Evolutionary conservation across 2,888 invertebrate species (phyloP).

Genomic region (Lithosia quadra): DNA sequence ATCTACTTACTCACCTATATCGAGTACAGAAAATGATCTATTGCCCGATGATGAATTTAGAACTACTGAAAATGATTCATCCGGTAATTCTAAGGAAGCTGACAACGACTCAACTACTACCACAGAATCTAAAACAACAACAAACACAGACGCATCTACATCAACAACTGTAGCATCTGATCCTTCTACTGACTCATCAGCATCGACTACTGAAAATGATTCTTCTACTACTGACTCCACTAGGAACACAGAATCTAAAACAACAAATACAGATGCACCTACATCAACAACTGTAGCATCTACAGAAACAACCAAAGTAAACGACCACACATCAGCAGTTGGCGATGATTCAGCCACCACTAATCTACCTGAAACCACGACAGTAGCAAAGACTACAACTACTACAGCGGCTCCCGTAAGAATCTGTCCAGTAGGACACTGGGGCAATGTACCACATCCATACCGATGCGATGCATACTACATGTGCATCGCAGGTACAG

Average conservation of each 20-base stretch:
- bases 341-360: neutral
- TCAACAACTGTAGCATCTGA: neutral
- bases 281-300: neutral
- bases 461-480: constrained; percentile 33
- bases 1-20: neutral
- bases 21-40: neutral
- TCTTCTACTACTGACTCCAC: neutral
- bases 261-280: neutral
- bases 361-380: constrained; percentile 7
- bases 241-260: constrained; percentile 11
- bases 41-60: neutral
- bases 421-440: constrained; percentile 13
- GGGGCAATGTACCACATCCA: constrained; percentile 6
- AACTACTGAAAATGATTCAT: neutral
- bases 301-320: neutral
- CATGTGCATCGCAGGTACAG: constrained; percentile 35
- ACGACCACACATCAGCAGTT: neutral
- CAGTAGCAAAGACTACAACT: constrained; percentile 6
- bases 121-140: neutral
- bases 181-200: no score
- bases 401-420: neutral
- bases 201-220: neutral
- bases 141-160: no score
- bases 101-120: neutral
- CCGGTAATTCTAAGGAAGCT: neutral